These are phyloP conservation scores for Danio kyathit DNA, from an alignment of 2,797 vertebrate species.

Conservation along the genomic window DNA sequence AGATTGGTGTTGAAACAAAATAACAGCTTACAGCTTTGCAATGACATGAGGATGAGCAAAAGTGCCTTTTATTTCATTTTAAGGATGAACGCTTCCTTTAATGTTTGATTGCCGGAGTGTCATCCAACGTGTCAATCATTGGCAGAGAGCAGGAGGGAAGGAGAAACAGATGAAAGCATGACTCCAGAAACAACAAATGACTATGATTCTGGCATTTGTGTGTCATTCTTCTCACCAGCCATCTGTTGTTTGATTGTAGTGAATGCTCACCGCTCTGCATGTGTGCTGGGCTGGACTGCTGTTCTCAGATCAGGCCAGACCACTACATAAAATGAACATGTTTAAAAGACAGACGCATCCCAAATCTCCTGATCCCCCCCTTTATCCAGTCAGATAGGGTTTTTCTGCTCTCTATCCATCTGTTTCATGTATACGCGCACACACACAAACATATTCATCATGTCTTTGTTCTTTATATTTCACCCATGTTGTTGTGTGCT, in stretches of 20 bases:
- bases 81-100: conserved; percentile 6
- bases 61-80: background rate
- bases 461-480: conserved; percentile 12
- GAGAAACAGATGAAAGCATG: conserved; percentile 13
- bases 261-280: conserved; percentile 26
- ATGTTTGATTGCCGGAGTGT: conserved; percentile 4
- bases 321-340: conserved; percentile 40
- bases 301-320: conserved; percentile 15
- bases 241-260: conserved; percentile 41
- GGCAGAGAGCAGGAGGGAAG: background rate
- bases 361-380: conserved; percentile 35
- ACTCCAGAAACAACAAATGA: conserved; percentile 23
- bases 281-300: conserved; percentile 6
- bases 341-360: conserved; percentile 40
- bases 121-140: conserved; percentile 33
- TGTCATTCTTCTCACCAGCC: conserved; percentile 35
- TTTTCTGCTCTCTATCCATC: conserved; percentile 4
- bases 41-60: conserved; percentile 1
- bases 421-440: background rate
- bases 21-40: background rate
- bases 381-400: conserved; percentile 34
- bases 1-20: background rate
- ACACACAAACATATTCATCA: conserved; percentile 15
- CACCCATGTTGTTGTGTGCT: background rate
- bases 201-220: conserved; percentile 21